Conservation (phyloP, 1,140 invertebrate species). For the Planococcus citri region DNA sequence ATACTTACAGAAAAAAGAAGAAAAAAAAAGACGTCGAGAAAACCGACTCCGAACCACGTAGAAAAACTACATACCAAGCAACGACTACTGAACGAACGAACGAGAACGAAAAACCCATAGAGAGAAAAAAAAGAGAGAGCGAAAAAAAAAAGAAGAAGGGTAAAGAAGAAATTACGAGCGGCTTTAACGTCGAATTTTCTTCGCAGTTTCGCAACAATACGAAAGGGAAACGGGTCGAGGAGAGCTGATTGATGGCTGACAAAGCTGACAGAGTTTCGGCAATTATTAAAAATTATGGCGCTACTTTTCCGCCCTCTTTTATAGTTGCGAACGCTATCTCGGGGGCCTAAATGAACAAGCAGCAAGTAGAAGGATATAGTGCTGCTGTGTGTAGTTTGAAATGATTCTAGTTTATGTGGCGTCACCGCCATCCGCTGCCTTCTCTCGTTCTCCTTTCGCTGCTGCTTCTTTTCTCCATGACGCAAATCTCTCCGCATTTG, state of each 20-base stretch:
- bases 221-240: constrained; percentile 1
- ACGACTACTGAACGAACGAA: no score
- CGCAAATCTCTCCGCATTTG: constrained; percentile 19
- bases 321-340: constrained; percentile 20
- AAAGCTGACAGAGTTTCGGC: constrained; percentile 19
- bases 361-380: constrained; percentile 14
- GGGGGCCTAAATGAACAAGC: constrained; percentile 11
- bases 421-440: constrained; percentile 17
- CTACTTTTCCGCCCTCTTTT: constrained; percentile 20
- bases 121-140: background rate
- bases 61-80: background rate
- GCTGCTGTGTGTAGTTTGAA: constrained; percentile 20
- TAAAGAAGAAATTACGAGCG: constrained; percentile 16
- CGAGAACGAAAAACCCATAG: no score
- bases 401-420: constrained; percentile 20
- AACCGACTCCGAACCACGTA: background rate
- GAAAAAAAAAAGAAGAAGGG: background rate
- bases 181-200: constrained; percentile 20
- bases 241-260: constrained; percentile 18
- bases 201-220: constrained; percentile 17
- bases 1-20: background rate
- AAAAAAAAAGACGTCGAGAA: background rate
- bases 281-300: constrained; percentile 20
- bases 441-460: no score
- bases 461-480: constrained; percentile 9